Percentiles rank a stretch among this genome's conserved stretches.
Conservation (phyloP, 2,888 invertebrate species). For the Hartigia nigra region DNA sequence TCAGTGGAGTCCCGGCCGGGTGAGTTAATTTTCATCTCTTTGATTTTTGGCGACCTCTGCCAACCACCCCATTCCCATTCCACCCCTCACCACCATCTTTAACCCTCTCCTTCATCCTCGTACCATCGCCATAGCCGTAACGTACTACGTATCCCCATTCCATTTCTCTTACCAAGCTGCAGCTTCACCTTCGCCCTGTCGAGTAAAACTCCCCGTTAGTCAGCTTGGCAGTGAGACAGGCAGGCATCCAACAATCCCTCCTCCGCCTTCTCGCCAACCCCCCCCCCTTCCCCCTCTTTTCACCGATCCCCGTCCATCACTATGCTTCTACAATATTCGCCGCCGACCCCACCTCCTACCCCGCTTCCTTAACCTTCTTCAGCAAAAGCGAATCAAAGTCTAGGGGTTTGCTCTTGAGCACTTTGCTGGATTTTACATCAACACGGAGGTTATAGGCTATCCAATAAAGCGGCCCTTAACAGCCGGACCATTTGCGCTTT, state of each 20-base stretch:
- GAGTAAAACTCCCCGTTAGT: not conserved
- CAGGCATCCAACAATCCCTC: not conserved
- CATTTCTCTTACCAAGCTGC: not conserved
- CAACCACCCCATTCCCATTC: constrained; percentile 13
- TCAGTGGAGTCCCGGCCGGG: constrained; percentile 31
- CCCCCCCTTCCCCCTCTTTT: no score
- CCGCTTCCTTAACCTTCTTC: not conserved
- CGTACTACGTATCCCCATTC: not conserved
- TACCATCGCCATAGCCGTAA: not conserved
- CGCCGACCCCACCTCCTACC: no score
- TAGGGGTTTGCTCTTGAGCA: constrained; percentile 38
- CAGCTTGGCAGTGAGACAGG: not conserved
- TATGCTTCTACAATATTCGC: not conserved
- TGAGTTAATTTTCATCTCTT: constrained; percentile 60
- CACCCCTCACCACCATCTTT: constrained; percentile 17
- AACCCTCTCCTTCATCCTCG: constrained; percentile 11
- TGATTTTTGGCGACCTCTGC: constrained; percentile 58
- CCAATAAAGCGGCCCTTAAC: constrained; percentile 56
- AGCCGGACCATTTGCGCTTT: constrained; percentile 51
- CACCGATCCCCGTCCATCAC: not conserved
- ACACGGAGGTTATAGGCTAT: constrained; percentile 52
- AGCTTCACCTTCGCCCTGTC: not conserved
- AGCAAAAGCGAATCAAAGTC: constrained; percentile 36
- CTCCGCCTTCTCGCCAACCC: not conserved
- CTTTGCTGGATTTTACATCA: constrained; percentile 53